Base-by-base conservation (phyloP, 2,797 vertebrate species). In the Cetoscarus ocellatus region DNA sequence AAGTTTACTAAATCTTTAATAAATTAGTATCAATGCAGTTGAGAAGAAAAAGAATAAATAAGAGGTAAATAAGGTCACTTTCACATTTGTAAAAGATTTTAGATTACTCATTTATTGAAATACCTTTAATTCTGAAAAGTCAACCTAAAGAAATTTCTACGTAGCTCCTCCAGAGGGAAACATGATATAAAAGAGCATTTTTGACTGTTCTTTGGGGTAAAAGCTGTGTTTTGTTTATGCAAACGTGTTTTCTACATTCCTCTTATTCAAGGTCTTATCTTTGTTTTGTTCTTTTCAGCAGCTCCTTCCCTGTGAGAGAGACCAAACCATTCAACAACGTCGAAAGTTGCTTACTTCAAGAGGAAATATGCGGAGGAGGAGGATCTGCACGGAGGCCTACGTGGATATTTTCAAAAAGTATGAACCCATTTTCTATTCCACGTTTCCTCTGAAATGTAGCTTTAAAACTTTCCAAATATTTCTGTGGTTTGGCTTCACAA, bases 281-380 rank as follows among this genome's bases (percentile, higher is more conserved):
- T 2, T 43, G 15, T 43, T 59, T 18, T 55, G 10, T 47, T 43
- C 1, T 44, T 53, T 70, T 9, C 72, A 65, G 81, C 79, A 79
- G 90, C 77, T 12, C 55, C 75, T 87, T 91, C 86, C 73, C 67
- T 59, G 72, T 69, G 78, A 89, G 86, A 80, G 88, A 76, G 87
- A 88, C 53, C 73, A 84, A 88, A 89, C 85, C 86, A 90, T 86
- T 95, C 93, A 97, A 98, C 97, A 90, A 98, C 97, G 98, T 99
- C 98, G 97, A 99, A 99, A 96, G 96, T 99, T 95, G 98, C 98
- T 75, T 99, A 99, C 89, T 99, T 99, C 95, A 99, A 99, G 97
- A 96, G 98, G 87, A 99, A 99, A 95, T 99, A 99, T 99, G 98
- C 97, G 96, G 96, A 98, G 96, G 97, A 99, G 93, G 97, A 98